phyloP scores from a whole-genome alignment of 2,797 vertebrate species.

The Tokudaia muenninki region DNA sequence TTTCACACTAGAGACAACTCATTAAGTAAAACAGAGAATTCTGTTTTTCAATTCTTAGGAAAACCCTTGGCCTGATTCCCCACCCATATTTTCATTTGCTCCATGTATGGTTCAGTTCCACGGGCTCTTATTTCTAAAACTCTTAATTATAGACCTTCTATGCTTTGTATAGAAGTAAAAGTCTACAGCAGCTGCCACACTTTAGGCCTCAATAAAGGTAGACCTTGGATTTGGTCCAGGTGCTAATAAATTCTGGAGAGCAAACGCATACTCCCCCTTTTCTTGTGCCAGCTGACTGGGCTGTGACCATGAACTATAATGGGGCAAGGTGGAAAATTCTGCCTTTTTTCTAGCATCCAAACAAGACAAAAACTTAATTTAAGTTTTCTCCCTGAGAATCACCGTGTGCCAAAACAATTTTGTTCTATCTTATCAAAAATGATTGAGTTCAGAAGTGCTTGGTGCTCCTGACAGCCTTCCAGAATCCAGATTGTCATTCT shows the following conservation, averaged over 20 bases:
- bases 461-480: slow-evolving; percentile 1
- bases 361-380: slow-evolving; percentile 23
- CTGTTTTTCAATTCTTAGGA: not conserved
- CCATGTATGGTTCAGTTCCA: not conserved
- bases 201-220: not conserved
- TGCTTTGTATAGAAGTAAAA: not conserved
- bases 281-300: slow-evolving; percentile 5
- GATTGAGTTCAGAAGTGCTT: not conserved
- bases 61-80: not conserved
- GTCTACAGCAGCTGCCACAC: not conserved
- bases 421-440: slow-evolving; percentile 51
- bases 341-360: not conserved
- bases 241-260: slow-evolving; percentile 47
- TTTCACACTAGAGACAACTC: not conserved
- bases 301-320: not conserved
- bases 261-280: not conserved
- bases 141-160: not conserved
- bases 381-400: slow-evolving; percentile 46
- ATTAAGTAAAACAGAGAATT: not conserved
- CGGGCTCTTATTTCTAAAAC: not conserved
- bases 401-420: slow-evolving; percentile 18
- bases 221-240: slow-evolving; percentile 32
- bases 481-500: slow-evolving; percentile 24
- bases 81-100: slow-evolving; percentile 42
- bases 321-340: not conserved